Evolutionary conservation across 2,113 vertebrate genomes (phyloP).

Genomic region (Grammomys surdaster): DNA sequence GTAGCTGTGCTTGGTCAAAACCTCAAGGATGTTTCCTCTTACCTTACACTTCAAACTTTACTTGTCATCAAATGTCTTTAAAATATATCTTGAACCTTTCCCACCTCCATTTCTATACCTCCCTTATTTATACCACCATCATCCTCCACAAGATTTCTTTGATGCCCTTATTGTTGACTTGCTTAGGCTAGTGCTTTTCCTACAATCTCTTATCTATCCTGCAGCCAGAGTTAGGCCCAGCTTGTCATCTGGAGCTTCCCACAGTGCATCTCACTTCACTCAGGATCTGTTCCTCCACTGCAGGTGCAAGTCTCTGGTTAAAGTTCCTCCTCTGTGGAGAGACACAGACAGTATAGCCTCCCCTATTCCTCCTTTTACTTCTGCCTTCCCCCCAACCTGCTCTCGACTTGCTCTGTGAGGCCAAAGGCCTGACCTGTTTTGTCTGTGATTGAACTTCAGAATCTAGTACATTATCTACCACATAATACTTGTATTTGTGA

Average conservation of each 20-base stretch:
- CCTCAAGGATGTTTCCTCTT: not conserved
- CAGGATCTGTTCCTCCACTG: not conserved
- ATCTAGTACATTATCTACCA: not conserved
- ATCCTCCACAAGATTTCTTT: not conserved
- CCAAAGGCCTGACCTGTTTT: not conserved
- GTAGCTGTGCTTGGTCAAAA: not conserved
- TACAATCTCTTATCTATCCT: not conserved
- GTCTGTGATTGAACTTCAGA: not conserved
- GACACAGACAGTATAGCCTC: not conserved
- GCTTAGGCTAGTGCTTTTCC: not conserved
- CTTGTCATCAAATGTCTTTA: constrained; percentile 16
- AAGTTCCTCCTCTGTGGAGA: not conserved
- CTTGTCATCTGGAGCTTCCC: not conserved
- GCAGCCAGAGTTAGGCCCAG: not conserved
- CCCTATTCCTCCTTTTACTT: not conserved
- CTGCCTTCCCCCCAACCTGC: not conserved
- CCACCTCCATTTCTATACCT: not conserved
- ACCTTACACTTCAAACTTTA: not conserved
- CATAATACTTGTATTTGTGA: not conserved
- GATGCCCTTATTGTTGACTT: not conserved
- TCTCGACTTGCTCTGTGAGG: not conserved
- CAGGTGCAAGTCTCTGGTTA: not conserved
- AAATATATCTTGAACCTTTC: not conserved
- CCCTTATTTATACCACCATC: not conserved
- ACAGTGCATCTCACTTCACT: not conserved